A percentile compares a stretch with the other conserved stretches of the same genome.
Conservation (phyloP, 2,113 vertebrate species). For the Atherinomorus stipes region DNA sequence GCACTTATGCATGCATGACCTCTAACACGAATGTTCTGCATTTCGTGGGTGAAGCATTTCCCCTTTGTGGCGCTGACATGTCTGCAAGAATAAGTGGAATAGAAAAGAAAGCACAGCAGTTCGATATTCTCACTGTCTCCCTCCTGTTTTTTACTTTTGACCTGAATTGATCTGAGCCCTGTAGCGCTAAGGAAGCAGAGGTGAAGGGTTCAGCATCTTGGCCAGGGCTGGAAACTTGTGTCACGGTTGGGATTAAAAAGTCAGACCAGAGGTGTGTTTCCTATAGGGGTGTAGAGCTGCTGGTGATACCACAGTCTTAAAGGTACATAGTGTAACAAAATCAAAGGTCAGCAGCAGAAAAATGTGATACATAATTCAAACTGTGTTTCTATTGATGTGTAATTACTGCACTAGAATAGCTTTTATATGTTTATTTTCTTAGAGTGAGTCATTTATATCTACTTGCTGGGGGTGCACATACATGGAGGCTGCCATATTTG, state of each 20-base stretch:
- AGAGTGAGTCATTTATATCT: too few relatives aligned
- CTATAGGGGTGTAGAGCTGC: too few relatives aligned
- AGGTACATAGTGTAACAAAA: too few relatives aligned
- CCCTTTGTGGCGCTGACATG: conserved; percentile 23
- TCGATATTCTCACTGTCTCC: conserved; percentile 52
- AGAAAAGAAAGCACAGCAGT: conserved; percentile 32
- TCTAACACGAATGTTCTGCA: conserved; percentile 42
- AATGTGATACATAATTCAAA: too few relatives aligned
- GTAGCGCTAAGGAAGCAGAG: conserved; percentile 35
- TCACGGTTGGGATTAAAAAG: conserved; percentile 62
- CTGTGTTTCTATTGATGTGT: too few relatives aligned
- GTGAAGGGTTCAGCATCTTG: conserved; percentile 38
- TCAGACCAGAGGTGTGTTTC: conserved; percentile 27
- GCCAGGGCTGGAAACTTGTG: conserved; percentile 44
- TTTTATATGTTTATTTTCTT: too few relatives aligned
- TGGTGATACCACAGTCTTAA: not conserved
- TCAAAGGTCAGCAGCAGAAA: too few relatives aligned
- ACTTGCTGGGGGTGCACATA: too few relatives aligned
- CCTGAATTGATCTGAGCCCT: conserved; percentile 56
- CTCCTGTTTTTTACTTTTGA: conserved; percentile 46
- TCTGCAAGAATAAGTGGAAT: conserved; percentile 39
- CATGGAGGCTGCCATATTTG: too few relatives aligned
- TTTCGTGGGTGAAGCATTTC: conserved; percentile 25
- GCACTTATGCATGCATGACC: conserved; percentile 55
- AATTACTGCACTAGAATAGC: too few relatives aligned